Evolutionary conservation across 2,888 invertebrate species (phyloP).

Genomic region (Chamaedrilus cognettii): DNA sequence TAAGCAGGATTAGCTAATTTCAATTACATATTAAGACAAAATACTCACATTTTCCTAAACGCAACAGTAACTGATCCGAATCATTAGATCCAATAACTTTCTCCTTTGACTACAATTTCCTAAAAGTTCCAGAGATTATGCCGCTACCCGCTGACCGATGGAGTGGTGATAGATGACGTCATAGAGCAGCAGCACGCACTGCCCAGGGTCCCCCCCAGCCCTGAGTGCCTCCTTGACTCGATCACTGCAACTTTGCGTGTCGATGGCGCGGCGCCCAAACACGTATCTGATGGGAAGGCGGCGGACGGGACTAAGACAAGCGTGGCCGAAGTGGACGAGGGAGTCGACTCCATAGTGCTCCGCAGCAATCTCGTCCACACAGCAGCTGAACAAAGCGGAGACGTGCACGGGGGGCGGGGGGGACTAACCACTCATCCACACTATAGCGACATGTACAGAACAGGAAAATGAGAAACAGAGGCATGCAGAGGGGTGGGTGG

Average conservation of each 20-base stretch:
- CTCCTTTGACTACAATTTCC: no score
- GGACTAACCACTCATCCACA: background rate
- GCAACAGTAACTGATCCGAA: no score
- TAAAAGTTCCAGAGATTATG: no score
- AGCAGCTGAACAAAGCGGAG: slow-evolving; percentile 71
- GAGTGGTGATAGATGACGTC: slow-evolving; percentile 57
- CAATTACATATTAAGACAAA: no score
- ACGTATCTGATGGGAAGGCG: slow-evolving; percentile 70
- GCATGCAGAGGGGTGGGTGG: background rate
- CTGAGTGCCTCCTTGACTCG: slow-evolving; percentile 44
- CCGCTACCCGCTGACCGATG: slow-evolving; percentile 51
- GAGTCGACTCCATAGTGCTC: slow-evolving; percentile 84
- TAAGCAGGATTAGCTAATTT: no score
- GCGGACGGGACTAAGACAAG: slow-evolving; percentile 75
- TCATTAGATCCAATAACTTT: no score
- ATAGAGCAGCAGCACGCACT: slow-evolving; percentile 56
- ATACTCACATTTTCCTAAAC: no score
- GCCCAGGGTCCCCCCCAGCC: no score
- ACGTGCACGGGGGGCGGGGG: background rate
- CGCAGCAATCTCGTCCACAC: slow-evolving; percentile 86
- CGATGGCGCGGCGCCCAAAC: slow-evolving; percentile 63
- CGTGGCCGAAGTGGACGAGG: slow-evolving; percentile 87
- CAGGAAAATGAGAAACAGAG: background rate
- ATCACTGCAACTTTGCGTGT: slow-evolving; percentile 58
- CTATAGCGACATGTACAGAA: background rate